These are phyloP conservation scores for Imbricaverruca yamaguchii DNA, from an alignment of 2,888 invertebrate species.

Conservation along the genomic window DNA sequence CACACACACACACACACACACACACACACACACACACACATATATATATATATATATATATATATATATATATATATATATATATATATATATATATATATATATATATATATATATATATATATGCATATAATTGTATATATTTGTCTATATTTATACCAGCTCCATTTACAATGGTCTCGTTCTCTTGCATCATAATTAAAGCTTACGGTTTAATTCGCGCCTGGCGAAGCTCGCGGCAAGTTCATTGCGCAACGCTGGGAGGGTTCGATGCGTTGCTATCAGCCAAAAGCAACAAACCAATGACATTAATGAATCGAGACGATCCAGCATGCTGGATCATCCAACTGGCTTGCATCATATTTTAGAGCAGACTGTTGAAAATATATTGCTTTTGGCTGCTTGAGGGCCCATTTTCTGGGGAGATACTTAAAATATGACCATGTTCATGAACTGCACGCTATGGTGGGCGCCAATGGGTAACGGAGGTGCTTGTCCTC, in stretches of 20 bases:
- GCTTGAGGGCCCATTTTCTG: too few relatives aligned
- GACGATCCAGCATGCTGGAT: background rate
- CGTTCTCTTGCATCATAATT: too few relatives aligned
- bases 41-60: conserved; percentile 21
- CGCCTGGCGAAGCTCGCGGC: background rate
- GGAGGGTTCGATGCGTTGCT: background rate
- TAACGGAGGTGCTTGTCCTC: too few relatives aligned
- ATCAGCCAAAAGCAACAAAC: background rate
- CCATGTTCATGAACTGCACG: too few relatives aligned
- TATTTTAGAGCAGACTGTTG: too few relatives aligned
- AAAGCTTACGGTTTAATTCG: background rate
- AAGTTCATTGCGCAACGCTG: background rate
- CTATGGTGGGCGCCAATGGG: too few relatives aligned
- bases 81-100: conserved; percentile 11
- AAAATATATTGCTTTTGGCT: too few relatives aligned
- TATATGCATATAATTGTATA: background rate
- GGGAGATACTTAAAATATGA: too few relatives aligned
- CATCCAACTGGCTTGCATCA: too few relatives aligned
- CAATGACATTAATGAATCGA: background rate
- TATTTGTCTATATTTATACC: too few relatives aligned
- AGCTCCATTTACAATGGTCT: too few relatives aligned
- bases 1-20: too few relatives aligned
- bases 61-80: background rate
- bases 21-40: background rate
- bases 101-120: conserved; percentile 23